Conservation (phyloP, 1,140 invertebrate species). For the Drosophila truncata region DNA sequence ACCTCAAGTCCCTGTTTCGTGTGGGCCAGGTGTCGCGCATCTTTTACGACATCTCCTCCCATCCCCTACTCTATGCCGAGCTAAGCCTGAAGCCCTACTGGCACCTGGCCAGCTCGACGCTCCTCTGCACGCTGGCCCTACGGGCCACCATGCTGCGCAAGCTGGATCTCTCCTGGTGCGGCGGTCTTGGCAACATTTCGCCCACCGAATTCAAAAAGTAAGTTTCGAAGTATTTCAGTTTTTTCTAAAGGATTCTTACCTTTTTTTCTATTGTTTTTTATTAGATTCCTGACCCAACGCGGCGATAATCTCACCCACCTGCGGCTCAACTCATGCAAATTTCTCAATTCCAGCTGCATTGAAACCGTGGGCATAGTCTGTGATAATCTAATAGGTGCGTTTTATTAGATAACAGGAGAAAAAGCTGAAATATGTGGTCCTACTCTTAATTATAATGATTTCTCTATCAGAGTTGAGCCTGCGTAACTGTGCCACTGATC, state of each 20-base stretch:
- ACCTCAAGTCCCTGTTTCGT: constrained; percentile 91
- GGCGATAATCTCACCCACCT: constrained; percentile 90
- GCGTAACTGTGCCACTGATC: constrained; percentile 86
- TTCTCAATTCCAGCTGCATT: constrained; percentile 89
- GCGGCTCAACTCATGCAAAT: constrained; percentile 91
- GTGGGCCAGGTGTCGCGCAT: constrained; percentile 91
- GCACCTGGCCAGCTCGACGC: constrained; percentile 87
- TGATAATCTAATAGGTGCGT: constrained; percentile 90
- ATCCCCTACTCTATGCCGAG: constrained; percentile 91
- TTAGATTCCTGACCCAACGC: constrained; percentile 89
- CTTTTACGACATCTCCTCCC: constrained; percentile 91
- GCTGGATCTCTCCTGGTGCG: constrained; percentile 95
- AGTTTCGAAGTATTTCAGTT: not conserved
- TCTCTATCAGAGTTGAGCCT: constrained; percentile 88
- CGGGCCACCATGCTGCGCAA: constrained; percentile 90
- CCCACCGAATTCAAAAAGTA: constrained; percentile 83
- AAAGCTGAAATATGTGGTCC: no score
- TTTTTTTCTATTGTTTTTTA: constrained; percentile 8
- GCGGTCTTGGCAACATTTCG: constrained; percentile 87
- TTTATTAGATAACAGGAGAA: no score
- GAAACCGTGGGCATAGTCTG: constrained; percentile 88
- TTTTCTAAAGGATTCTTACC: not conserved
- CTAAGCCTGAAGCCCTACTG: constrained; percentile 92
- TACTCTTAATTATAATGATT: not conserved
- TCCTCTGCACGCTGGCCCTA: constrained; percentile 75